phyloP scores from a whole-genome alignment of 2,113 vertebrate species.

The Crypturellus undulatus region DNA sequence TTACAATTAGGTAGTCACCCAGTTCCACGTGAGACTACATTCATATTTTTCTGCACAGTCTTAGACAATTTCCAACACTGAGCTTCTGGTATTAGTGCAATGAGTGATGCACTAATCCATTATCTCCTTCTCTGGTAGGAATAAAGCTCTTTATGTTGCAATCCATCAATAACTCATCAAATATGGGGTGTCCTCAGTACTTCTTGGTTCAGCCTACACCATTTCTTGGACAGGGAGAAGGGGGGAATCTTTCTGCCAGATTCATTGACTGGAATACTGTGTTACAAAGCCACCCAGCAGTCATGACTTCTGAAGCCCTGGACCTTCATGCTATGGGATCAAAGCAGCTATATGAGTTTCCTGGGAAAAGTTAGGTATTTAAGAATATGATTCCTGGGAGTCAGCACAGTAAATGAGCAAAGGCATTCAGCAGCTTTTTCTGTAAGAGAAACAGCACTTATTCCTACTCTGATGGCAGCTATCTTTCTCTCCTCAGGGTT shows the following conservation, averaged over 20 bases:
- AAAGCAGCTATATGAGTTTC: not conserved
- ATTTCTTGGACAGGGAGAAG: not conserved
- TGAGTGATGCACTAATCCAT: not conserved
- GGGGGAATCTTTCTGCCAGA: not conserved
- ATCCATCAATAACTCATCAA: not conserved
- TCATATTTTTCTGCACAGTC: not conserved
- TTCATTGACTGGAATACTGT: not conserved
- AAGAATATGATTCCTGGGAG: not conserved
- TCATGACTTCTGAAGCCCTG: too few species aligned
- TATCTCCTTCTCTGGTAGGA: not conserved
- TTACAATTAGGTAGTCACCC: not conserved
- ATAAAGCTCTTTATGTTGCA: not conserved
- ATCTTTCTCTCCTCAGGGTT: not conserved
- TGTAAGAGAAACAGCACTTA: accelerated
- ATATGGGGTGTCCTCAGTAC: not conserved
- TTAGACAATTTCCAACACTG: not conserved
- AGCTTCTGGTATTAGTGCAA: not conserved
- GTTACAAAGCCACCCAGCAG: not conserved
- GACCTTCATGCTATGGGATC: accelerated
- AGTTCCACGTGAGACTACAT: accelerated
- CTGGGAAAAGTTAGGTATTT: not conserved
- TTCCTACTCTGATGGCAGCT: accelerated
- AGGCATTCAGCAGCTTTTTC: not conserved
- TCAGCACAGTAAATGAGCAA: not conserved
- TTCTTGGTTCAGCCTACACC: not conserved